Evolutionary conservation across 2,113 vertebrate species (phyloP), one percentile per base, ranked within the genome.

Genomic region (Cyanoderma ruficeps): DNA sequence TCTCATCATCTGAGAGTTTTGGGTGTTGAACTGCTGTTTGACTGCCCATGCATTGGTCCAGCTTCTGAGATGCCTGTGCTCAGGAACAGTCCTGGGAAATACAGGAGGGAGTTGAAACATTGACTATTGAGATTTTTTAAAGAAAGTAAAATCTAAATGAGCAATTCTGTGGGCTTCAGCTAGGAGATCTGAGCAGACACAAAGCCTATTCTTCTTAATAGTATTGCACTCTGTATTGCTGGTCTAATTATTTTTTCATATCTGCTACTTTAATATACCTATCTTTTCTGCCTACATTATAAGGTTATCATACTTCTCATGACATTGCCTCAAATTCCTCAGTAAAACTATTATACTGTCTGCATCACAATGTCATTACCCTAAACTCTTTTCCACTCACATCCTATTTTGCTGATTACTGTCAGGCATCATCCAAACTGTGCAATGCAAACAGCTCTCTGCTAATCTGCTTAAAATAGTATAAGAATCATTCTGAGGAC

Each of bases 361-460:
- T 89, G 49, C 60, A 91, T 81, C 50, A 76, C 47, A 72, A 27
- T 91, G 87, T 82, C 60, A 87, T 89, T 94, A 44, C 52, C 25
- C 44, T 82, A 56, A 84, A 84, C 52, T 78, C 84, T 80, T 92
- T 96, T 83, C 47, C 25, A 46, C 49, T 49, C 0, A 0, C n/a
- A 78, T 94, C n/a, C 42, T 90, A 37, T 93, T 95, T 83, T 81
- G 50, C 64, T 95, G 90, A 92, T 97, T 83, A 71, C 57, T 53
- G n/a, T 83, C 55, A 64, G 53, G 39, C 39, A 60, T 90, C 80
- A 92, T 71, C 79, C 79, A 93, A 88, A 89, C 56, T 39, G 47
- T 39, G 64, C 30, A 92, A 82, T 77, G 68, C 57, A 92, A 92
- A 82, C 49, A 89, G 18, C 64, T 83, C 68, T 71, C n/a, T 92